These are phyloP conservation scores for Heloderma charlesbogerti DNA, from an alignment of 2,113 vertebrate species.

Conservation along the genomic window DNA sequence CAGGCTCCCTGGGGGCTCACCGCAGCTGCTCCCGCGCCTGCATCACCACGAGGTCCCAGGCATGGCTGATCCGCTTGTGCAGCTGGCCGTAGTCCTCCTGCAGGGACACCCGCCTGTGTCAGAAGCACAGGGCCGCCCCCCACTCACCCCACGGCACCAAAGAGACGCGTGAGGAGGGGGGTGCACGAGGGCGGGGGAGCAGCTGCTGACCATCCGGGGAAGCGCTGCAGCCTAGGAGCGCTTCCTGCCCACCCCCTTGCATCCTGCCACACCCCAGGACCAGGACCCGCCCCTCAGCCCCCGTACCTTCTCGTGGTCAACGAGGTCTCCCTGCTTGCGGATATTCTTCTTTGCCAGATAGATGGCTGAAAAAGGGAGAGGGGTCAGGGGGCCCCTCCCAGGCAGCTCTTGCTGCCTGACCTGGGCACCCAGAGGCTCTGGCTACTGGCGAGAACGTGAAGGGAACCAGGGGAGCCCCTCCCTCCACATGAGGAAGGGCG, in stretches of 20 bases:
- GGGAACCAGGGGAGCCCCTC: too few species aligned
- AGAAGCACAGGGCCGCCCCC: fast-evolving
- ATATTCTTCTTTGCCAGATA: slow-evolving; percentile 97
- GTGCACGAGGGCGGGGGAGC: too few species aligned
- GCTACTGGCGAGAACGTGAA: not conserved
- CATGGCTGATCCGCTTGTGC: slow-evolving; percentile 92
- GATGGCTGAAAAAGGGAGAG: slow-evolving; percentile 79
- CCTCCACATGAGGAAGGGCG: fast-evolving
- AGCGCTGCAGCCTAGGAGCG: not conserved
- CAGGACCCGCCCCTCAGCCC: not conserved
- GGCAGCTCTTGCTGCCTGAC: not conserved
- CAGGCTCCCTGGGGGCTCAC: slow-evolving; percentile 68
- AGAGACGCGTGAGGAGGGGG: not conserved
- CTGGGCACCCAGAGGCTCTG: not conserved
- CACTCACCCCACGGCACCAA: fast-evolving
- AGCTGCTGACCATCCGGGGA: not conserved
- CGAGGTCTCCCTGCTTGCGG: slow-evolving; percentile 88
- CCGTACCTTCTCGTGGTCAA: slow-evolving; percentile 91
- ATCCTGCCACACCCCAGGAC: not conserved
- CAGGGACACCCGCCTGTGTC: not conserved
- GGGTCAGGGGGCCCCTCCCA: not conserved
- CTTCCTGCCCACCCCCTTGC: too few species aligned
- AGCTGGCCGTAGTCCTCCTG: slow-evolving; percentile 90
- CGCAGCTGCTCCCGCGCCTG: slow-evolving; percentile 95
- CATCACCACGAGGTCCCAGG: slow-evolving; percentile 96